Evolutionary conservation across 1,140 invertebrate genomes (phyloP).

Genomic region (Pseudobourletiella spinata): DNA sequence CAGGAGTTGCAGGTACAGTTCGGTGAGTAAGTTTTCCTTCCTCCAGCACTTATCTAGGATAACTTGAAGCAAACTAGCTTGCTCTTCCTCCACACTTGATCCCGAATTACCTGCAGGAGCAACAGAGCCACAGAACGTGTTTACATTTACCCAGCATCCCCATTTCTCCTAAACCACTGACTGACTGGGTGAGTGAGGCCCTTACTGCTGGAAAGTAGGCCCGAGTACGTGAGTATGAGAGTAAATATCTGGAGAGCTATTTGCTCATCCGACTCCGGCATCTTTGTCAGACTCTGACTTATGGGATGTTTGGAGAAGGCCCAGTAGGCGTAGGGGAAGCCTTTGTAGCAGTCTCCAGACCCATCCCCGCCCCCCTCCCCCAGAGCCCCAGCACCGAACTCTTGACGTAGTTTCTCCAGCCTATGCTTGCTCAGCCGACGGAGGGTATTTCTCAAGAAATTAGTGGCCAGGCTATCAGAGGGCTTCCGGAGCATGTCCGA

Average conservation of each 20-base stretch:
- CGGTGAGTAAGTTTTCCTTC: slow-evolving; percentile 75
- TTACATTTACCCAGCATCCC: no score
- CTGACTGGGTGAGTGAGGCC: no score
- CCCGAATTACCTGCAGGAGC: slow-evolving; percentile 1
- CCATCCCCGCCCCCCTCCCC: slow-evolving; percentile 37
- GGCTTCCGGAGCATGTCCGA: slow-evolving; percentile 70
- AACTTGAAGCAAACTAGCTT: slow-evolving; percentile 74
- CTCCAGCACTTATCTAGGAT: slow-evolving; percentile 83
- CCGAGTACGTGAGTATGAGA: slow-evolving; percentile 67
- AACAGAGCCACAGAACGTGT: background rate
- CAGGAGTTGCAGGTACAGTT: slow-evolving; percentile 85
- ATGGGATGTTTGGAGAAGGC: slow-evolving; percentile 72
- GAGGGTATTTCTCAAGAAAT: slow-evolving; percentile 78
- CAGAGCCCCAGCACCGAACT: slow-evolving; percentile 52
- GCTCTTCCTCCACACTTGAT: slow-evolving; percentile 61
- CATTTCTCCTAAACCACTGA: background rate
- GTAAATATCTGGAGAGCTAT: slow-evolving; percentile 69
- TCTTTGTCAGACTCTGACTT: slow-evolving; percentile 67
- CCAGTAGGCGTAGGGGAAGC: slow-evolving; percentile 79
- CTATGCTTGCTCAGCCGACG: slow-evolving; percentile 75
- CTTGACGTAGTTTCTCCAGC: slow-evolving; percentile 71
- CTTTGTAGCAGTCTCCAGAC: slow-evolving; percentile 74
- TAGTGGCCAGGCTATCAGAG: slow-evolving; percentile 59
- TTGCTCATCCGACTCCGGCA: slow-evolving; percentile 80
- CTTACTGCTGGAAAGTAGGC: slow-evolving; percentile 62